Base-by-base conservation (phyloP, 2,113 vertebrate genomes). In the Oophaga pumilio region DNA sequence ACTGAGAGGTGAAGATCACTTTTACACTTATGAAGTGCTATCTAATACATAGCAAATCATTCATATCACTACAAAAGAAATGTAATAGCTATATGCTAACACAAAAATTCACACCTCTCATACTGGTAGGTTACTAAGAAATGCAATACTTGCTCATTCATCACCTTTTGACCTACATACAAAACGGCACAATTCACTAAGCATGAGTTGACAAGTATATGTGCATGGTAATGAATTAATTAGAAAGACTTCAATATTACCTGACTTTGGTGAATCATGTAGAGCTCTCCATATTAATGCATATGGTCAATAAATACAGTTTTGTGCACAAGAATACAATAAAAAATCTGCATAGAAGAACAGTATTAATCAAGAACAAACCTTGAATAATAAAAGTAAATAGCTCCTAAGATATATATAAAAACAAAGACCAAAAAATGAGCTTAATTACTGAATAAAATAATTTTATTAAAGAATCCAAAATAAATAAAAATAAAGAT, bases 191-290 rank as follows among this genome's bases (percentile, higher is more conserved):
- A 71, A 71, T 28, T 71, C 68, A 24, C 52, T 78, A 26, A 26
- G 76, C 52, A 56, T 78, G 56, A 78, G 49, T 50, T 18, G 1
- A 78, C n/a, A 26, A n/a, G 22, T 22, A 53, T 24, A 13, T 56
- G 24, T 78, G 24, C 76, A 56, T 56, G 76, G 76, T 78, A 78
- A 78, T 78, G 14, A 78, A 78, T 77, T 77, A 50, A 53, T 78
- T 24, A 78, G 76, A n/a, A 6, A 56, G 11, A 56, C 76, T 78
- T 26, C 53, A 22, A 78, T 53, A 78, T 26, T 56, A 26, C 14
- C 50, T 78, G 49, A 78, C 76, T 56, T 78, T 78, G 52, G 56
- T 78, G n/a, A 78, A 78, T 78, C 76, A 78, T 52, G 14, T 56
- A n/a, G 76, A 7, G 2, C 50, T 26, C n/a, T 78, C 7, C 10